Evolutionary conservation across 2,797 vertebrate genomes (phyloP), one percentile per base, ranked within the genome.

Genomic region (Alcedo atthis): DNA sequence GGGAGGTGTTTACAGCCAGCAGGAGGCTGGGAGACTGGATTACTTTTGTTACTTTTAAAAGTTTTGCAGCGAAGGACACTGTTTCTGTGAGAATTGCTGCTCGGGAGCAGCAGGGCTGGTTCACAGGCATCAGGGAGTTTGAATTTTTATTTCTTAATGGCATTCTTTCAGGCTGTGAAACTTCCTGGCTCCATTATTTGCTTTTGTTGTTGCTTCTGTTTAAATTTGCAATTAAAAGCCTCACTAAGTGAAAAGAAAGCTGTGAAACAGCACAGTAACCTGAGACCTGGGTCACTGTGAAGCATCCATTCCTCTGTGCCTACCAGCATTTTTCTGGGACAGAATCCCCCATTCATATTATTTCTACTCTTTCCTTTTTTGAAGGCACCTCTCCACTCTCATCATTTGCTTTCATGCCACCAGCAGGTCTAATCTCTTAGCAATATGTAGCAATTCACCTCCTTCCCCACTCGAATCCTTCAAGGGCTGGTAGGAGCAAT

Each of bases 141-240:
- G 67, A 82, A 85, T 87, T 90, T 83, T 80, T 81, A 73, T 87
- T 91, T 92, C n/a, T 73, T 91, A 79, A 88, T 84, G 10, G 37
- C 0, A 3, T 82, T 86, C 51, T 66, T 86, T 75, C 85, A 57
- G 69, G 51, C 81, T 91, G 68, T 57, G 42, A 80, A 87, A 77
- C 24, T 85, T 89, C 43, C 58, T 81, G 76, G 58, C 88, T 93
- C 62, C 8, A 0, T 69, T 81, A 75, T 12, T 81, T 78, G 43
- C 11, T 82, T 95, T 69, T 91, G 30, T 53, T 86, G 28, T 42
- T 91, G 42, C 81, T 92, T 42, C 59, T 84, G 61, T 63, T 86
- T 43, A 87, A 95, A 83, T 71, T 84, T 81, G 67, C 58, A 70
- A 57, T 83, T 90, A 87, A 90, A 61, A 84, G 26, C 61, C 63